phyloP scores from a whole-genome alignment of 2,797 vertebrate species.

The Melanotaenia parkinsoni region DNA sequence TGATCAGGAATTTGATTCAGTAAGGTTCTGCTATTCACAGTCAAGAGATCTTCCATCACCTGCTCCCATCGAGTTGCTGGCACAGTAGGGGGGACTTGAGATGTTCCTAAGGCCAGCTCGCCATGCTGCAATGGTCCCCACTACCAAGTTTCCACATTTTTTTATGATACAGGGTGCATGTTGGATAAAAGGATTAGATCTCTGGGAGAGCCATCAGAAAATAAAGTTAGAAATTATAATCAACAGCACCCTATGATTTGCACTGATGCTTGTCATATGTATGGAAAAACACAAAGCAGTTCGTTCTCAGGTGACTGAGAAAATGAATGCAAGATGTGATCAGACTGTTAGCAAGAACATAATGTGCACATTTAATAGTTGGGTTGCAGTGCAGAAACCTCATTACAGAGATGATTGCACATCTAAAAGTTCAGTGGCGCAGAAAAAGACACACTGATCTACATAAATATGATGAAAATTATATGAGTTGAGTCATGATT shows the following conservation, averaged over 20 bases:
- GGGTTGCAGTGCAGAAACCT: constrained; percentile 8
- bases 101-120: no score
- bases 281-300: neutral
- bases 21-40: no score
- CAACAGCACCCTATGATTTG: neutral
- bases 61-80: no score
- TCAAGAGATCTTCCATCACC: no score
- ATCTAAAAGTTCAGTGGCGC: constrained; percentile 2
- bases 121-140: no score
- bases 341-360: constrained; percentile 5
- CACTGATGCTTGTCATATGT: neutral
- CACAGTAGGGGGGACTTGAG: no score
- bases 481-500: neutral
- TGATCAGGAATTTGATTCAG: no score
- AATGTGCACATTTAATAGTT: neutral
- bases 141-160: no score
- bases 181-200: no score
- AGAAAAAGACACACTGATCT: constrained; percentile 8
- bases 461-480: neutral
- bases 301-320: constrained; percentile 6
- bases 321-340: constrained; percentile 4
- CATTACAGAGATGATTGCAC: constrained; percentile 18
- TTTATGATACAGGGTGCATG: no score
- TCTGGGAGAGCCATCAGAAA: neutral
- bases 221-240: neutral